A percentile compares a stretch with the other conserved stretches of the same genome.
phyloP scores from a whole-genome alignment of 2,888 invertebrate species.

The Gordius sp. region DNA sequence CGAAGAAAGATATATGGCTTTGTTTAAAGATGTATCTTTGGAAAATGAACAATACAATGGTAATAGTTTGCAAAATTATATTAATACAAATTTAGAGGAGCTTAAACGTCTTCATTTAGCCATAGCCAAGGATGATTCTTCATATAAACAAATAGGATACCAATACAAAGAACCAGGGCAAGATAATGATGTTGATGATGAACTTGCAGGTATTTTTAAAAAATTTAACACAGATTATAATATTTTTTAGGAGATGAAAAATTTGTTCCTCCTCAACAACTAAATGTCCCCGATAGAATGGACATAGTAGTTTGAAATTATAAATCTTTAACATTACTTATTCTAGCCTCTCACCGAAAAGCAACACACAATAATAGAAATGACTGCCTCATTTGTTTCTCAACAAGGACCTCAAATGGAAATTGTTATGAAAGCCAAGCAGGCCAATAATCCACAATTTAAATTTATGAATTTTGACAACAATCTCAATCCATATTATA shows the following conservation, averaged over 20 bases:
- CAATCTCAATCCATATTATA: conserved; percentile 59
- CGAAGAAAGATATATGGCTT: conserved; percentile 66
- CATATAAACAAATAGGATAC: not conserved
- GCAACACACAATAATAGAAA: conserved; percentile 53
- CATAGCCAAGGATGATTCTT: not conserved
- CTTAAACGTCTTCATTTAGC: not conserved
- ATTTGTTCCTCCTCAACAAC: conserved; percentile 43
- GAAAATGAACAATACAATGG: not conserved
- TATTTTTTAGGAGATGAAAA: conserved; percentile 35
- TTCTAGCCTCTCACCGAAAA: conserved; percentile 23
- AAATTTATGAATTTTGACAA: conserved; percentile 65
- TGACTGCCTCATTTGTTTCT: conserved; percentile 39
- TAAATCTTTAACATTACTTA: not conserved
- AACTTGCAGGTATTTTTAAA: too few species aligned
- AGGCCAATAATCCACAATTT: conserved; percentile 69
- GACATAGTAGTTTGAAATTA: conserved; percentile 26
- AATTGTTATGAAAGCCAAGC: conserved; percentile 85
- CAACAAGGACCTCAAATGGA: conserved; percentile 89
- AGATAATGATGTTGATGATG: too few species aligned
- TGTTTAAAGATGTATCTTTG: conserved; percentile 42
- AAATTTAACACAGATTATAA: too few species aligned
- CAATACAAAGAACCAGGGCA: not conserved
- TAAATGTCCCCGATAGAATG: conserved; percentile 49
- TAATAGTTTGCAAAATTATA: not conserved
- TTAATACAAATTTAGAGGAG: not conserved